phyloP scores from a whole-genome alignment of 2,797 vertebrate species.

The Enteromius anoplus region DNA sequence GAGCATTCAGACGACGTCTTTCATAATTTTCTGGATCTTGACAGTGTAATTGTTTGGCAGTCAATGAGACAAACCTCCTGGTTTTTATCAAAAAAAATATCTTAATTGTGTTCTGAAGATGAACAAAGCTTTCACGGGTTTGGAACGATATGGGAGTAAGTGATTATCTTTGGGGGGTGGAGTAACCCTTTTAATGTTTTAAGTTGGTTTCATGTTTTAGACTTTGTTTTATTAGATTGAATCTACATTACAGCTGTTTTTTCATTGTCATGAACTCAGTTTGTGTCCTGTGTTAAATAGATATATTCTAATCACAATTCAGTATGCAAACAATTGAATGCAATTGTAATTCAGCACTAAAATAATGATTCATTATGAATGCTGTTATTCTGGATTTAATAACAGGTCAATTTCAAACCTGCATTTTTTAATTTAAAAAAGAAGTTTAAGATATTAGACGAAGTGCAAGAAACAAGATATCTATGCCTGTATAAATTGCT shows the following conservation, averaged over 20 bases:
- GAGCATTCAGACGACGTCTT: too few relatives aligned
- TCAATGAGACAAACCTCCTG: too few relatives aligned
- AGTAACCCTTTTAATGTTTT: neutral
- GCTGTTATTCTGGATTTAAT: neutral
- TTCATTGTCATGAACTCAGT: neutral
- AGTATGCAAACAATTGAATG: neutral
- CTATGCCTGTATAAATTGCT: neutral
- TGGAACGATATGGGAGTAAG: too few relatives aligned
- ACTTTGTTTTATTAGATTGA: neutral
- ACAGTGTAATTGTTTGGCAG: too few relatives aligned
- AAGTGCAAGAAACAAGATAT: neutral
- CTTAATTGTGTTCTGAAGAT: too few relatives aligned
- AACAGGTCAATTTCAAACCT: neutral
- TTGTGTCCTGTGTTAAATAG: neutral
- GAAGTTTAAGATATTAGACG: neutral
- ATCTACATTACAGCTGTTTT: neutral
- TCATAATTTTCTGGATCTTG: too few relatives aligned
- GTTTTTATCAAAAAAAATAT: too few relatives aligned
- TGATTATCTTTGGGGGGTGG: too few relatives aligned
- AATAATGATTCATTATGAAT: neutral
- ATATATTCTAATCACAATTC: neutral
- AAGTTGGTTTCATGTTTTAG: neutral
- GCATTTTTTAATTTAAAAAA: too few relatives aligned
- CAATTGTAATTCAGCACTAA: neutral
- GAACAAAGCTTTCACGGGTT: too few relatives aligned